Conservation (phyloP, 2,888 invertebrate genomes). For the Plebejus argus region DNA sequence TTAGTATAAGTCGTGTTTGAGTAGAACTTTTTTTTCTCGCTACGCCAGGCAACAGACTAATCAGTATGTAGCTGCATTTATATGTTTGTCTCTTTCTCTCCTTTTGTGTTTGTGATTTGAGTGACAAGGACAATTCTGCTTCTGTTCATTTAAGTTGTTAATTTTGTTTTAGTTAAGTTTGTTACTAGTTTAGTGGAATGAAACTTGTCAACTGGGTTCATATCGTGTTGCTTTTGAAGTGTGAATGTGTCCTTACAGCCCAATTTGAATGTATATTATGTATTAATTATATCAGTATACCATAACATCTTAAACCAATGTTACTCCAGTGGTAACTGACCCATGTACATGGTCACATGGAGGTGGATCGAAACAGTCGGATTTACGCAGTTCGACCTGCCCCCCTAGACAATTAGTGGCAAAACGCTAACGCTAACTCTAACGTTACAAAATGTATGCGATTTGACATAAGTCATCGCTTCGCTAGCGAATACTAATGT, state of each 20-base stretch:
- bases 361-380: too few species aligned
- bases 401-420: too few species aligned
- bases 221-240: conserved; percentile 1
- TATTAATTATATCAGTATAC: not conserved
- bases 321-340: too few species aligned
- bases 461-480: too few species aligned
- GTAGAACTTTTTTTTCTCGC: not conserved
- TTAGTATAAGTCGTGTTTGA: not conserved
- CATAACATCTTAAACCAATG: too few species aligned
- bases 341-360: too few species aligned
- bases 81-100: not conserved
- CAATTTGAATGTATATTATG: not conserved
- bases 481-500: too few species aligned
- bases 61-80: conserved; percentile 21
- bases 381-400: too few species aligned
- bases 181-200: conserved; percentile 25
- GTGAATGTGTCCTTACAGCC: conserved; percentile 1
- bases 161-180: conserved; percentile 31
- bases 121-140: conserved; percentile 8
- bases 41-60: conserved; percentile 5
- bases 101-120: not conserved
- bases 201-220: not conserved
- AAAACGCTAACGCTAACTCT: too few species aligned
- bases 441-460: too few species aligned
- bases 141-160: conserved; percentile 17